These are phyloP conservation scores for Mythimna vitellina DNA, from an alignment of 2,888 invertebrate species.

Conservation along the genomic window DNA sequence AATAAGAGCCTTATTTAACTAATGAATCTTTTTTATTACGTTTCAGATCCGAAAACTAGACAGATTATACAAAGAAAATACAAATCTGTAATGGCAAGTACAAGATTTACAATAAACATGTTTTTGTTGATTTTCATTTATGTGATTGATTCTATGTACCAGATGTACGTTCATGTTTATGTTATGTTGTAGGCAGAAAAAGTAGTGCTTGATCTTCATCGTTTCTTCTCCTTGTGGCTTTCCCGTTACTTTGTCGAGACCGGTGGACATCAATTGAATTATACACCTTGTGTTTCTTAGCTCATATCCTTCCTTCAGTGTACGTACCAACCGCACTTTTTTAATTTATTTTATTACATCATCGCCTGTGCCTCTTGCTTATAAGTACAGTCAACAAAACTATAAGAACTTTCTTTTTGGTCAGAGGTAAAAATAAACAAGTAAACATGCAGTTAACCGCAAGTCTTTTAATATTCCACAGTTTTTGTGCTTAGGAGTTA, in stretches of 20 bases:
- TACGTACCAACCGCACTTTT: conserved; percentile 76
- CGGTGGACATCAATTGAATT: conserved; percentile 80
- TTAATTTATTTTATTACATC: conserved; percentile 62
- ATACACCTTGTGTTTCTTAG: conserved; percentile 85
- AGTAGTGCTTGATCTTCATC: conserved; percentile 94
- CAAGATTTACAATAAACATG: background rate
- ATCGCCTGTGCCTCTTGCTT: background rate
- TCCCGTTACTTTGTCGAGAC: conserved; percentile 86
- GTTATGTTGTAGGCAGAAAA: conserved; percentile 93
- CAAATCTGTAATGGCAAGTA: conserved; percentile 99
- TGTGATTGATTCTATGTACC: conserved; percentile 30
- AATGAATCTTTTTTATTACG: conserved; percentile 7
- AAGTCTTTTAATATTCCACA: background rate
- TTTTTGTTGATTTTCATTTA: conserved; percentile 63
- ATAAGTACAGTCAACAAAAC: conserved; percentile 12
- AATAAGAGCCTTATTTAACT: background rate
- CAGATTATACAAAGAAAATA: conserved; percentile 99
- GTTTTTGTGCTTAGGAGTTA: background rate
- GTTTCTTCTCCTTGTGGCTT: conserved; percentile 94
- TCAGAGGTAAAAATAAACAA: background rate
- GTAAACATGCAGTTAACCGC: background rate
- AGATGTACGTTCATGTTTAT: conserved; percentile 53
- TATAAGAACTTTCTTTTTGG: background rate
- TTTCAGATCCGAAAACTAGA: conserved; percentile 99
- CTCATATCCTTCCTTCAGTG: conserved; percentile 77